Conservation (phyloP, 2,113 vertebrate genomes). For the Hipposideros armiger region DNA sequence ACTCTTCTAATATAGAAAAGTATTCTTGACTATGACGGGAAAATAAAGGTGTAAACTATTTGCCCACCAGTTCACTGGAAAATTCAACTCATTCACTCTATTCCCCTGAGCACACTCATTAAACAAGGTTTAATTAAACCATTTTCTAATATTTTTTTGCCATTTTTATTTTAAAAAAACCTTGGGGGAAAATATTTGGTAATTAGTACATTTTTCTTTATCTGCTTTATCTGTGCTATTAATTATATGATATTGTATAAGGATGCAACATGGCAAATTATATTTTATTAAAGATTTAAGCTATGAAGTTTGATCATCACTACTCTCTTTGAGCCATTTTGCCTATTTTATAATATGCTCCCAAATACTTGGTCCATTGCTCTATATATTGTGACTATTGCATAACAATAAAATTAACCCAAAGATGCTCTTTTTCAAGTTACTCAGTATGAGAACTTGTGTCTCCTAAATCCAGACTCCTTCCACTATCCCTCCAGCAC, state of each 20-base stretch:
- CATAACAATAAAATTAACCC: background rate
- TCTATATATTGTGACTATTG: background rate
- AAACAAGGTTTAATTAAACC: slow-evolving; percentile 62
- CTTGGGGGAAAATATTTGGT: background rate
- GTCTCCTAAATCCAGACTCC: background rate
- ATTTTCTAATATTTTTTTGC: slow-evolving; percentile 65
- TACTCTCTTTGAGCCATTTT: background rate
- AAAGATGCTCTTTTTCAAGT: background rate
- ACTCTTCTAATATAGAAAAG: background rate
- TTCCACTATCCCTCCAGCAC: background rate
- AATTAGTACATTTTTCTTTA: slow-evolving; percentile 57
- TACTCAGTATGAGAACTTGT: background rate
- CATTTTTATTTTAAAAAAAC: slow-evolving; percentile 55
- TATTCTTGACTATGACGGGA: background rate
- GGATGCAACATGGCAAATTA: slow-evolving; percentile 28
- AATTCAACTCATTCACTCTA: background rate
- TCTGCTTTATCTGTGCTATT: slow-evolving; percentile 48
- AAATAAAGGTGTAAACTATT: slow-evolving; percentile 23
- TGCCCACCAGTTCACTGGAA: background rate
- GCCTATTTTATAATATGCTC: background rate
- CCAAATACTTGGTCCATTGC: background rate
- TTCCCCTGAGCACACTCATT: background rate
- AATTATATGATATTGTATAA: slow-evolving; percentile 56
- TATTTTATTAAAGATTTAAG: slow-evolving; percentile 42
- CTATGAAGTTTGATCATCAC: background rate